These are phyloP conservation scores for Psittacara wagleri DNA, from an alignment of 2,113 vertebrate species.

Conservation along the genomic window DNA sequence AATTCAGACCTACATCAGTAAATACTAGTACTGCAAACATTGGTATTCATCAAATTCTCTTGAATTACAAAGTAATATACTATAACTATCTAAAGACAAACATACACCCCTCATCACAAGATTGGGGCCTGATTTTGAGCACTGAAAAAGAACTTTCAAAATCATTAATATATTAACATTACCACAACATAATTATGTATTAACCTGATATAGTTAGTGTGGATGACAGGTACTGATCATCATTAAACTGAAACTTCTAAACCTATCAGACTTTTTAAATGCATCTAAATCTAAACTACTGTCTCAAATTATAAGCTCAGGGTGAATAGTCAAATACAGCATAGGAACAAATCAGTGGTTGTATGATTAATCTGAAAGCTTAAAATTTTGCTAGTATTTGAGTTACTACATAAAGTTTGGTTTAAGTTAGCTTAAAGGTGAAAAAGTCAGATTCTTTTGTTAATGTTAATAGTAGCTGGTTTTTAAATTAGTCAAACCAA, in stretches of 20 bases:
- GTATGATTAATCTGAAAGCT: background rate
- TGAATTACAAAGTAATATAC: background rate
- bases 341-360: background rate
- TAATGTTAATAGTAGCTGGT: background rate
- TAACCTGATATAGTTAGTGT: background rate
- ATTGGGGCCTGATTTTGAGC: background rate
- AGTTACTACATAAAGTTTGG: background rate
- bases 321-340: background rate
- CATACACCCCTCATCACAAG: background rate
- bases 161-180: background rate
- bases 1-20: background rate
- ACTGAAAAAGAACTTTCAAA: background rate
- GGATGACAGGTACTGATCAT: background rate
- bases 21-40: background rate
- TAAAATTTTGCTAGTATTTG: background rate
- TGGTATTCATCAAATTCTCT: background rate
- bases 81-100: background rate
- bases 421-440: background rate
- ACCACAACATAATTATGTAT: background rate
- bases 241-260: background rate
- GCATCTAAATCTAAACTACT: background rate
- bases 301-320: background rate
- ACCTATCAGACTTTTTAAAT: background rate
- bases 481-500: slow-evolving; percentile 26
- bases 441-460: background rate